Evolutionary conservation across 2,797 vertebrate species (phyloP).

Genomic region (Halcyon badia): DNA sequence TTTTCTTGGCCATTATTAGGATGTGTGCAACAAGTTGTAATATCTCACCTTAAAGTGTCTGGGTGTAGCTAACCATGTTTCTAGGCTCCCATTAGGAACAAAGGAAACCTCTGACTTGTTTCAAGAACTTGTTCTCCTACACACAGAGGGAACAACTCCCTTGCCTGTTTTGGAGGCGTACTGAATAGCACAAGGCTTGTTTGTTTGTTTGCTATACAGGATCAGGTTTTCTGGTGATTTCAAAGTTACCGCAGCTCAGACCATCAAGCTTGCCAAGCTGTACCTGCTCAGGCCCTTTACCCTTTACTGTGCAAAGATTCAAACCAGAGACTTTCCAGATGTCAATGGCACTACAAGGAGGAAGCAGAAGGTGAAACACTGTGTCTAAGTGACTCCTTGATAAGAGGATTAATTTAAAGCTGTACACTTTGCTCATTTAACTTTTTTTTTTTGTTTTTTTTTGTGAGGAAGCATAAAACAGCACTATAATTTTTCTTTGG

Average conservation of each 20-base stretch:
- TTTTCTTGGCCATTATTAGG: background rate
- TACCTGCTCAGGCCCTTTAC: background rate
- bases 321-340: background rate
- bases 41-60: background rate
- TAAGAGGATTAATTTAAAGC: slow-evolving; percentile 36
- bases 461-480: background rate
- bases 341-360: background rate
- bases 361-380: background rate
- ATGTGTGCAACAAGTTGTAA: background rate
- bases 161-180: background rate
- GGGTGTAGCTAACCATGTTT: background rate
- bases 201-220: background rate
- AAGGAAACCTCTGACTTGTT: background rate
- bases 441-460: background rate
- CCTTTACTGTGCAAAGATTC: background rate
- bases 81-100: background rate
- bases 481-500: slow-evolving; percentile 40
- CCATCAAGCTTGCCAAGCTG: background rate
- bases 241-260: background rate
- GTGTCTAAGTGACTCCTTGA: background rate
- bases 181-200: background rate
- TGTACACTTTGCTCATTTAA: background rate
- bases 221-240: background rate
- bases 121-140: background rate
- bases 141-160: accelerated